Evolutionary conservation across 2,888 invertebrate species (phyloP).

Genomic region (Tortricodes alternella): DNA sequence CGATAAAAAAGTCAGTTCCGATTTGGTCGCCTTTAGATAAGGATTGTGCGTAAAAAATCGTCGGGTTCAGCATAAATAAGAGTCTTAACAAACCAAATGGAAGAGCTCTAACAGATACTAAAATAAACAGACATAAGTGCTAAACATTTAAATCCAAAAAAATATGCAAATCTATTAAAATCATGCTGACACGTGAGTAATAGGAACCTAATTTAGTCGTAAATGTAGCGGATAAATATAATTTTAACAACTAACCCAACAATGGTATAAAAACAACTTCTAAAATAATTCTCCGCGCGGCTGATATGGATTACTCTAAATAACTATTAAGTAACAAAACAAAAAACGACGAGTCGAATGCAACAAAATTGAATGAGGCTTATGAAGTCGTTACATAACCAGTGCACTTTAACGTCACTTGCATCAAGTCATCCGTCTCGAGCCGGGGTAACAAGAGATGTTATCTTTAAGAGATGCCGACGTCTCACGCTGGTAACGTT

Average conservation of each 20-base stretch:
- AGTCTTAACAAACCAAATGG: not conserved
- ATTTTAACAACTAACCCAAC: not conserved
- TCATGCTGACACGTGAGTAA: not conserved
- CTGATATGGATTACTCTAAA: not conserved
- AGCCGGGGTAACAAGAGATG: slow-evolving; percentile 39
- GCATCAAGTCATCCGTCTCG: slow-evolving; percentile 48
- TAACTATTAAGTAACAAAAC: slow-evolving; percentile 40
- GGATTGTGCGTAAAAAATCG: slow-evolving; percentile 11
- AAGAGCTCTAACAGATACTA: not conserved
- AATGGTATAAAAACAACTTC: too few relatives aligned
- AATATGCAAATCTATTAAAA: not conserved
- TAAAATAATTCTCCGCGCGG: not conserved
- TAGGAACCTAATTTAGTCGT: too few relatives aligned
- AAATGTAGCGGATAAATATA: not conserved
- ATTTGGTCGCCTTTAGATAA: slow-evolving; percentile 41
- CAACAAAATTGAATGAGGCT: slow-evolving; percentile 61
- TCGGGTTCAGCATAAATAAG: slow-evolving; percentile 19
- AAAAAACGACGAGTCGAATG: slow-evolving; percentile 58
- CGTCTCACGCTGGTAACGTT: slow-evolving; percentile 20
- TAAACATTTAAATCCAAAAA: too few relatives aligned
- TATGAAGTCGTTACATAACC: slow-evolving; percentile 67
- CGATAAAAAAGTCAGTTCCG: slow-evolving; percentile 55
- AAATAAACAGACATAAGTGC: not conserved
- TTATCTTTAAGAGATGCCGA: slow-evolving; percentile 30
- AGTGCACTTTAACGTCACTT: slow-evolving; percentile 51